Base-by-base conservation (phyloP, 2,113 vertebrate genomes). In the Etheostoma cragini region DNA sequence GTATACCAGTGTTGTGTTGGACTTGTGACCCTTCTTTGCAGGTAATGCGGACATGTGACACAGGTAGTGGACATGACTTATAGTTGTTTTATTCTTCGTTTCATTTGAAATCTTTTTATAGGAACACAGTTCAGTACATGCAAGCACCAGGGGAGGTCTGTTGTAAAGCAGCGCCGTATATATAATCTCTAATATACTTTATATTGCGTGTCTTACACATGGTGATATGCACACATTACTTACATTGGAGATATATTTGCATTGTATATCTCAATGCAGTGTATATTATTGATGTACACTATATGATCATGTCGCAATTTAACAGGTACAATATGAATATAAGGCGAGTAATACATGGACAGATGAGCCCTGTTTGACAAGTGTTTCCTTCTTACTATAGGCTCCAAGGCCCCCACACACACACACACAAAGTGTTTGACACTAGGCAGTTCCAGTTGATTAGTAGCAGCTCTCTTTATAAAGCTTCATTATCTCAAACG, bases 401-500 rank as follows among this genome's bases (percentile, higher is more conserved):
- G 19, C 61, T 61, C 53, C 5, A 46, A 38, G 26, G 52, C 67
- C 47, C 78, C 53, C 38, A 62, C 52, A 81, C 49, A 78, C 64
- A 42, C 38, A 42, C 53, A 49, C 46, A 62, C 49, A 67, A 53
- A 35, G 75, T 73, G 62, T 86, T 68, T 85, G 87, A 78, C 84
- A 83, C 78, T 49, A 83, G 72, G 85, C 84, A 76, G 82, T 80
- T 87, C 74, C 69, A 78, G 78, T 53, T 81, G 86, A 91, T 89
- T 82, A 84, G 72, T 53, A 66, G 74, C 77, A 47, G 68, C 86
- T 80, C 73, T 63, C 84, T 68, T 76, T 72, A 72, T 83, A 80
- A 83, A 89, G 76, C 75, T 71, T 78, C 74, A 71, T 89, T 91
- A 91, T 91, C 87, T 84, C 80, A 78, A 87, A 85, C 67, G 46